Base-by-base conservation (phyloP, 2,888 invertebrate genomes). In the Lycia hirtaria region DNA sequence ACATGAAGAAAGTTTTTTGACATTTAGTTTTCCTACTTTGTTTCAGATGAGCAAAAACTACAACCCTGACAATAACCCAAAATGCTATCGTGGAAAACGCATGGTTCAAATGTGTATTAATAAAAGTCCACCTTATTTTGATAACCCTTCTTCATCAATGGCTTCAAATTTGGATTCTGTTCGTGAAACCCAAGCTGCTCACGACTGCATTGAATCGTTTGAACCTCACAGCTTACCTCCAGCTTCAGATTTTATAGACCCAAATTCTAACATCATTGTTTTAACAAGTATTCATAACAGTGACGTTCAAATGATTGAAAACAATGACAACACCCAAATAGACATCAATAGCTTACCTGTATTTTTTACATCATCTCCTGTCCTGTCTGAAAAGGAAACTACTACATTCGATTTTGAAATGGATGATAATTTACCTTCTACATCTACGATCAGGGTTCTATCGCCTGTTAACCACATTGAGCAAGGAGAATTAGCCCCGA, bases 11-110 rank as follows among this genome's bases (percentile, higher is more conserved):
- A 30, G 10, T 30, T 30, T 30, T 30, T 9, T 30, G 30, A 30
- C 30, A 30, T 30, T 30, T 30, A 30, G 30, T 30, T 30, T 30
- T 30, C 30, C 30, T 30, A 30, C 30, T 30, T 30, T 30, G 30
- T 30, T n/a, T n/a, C n/a, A n/a, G n/a, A n/a, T n/a, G n/a, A n/a
- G n/a, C n/a, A n/a, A n/a, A n/a, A n/a, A n/a, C n/a, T n/a, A n/a
- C n/a, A n/a, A n/a, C n/a, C n/a, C n/a, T n/a, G n/a, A n/a, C n/a
- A n/a, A n/a, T n/a, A n/a, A n/a, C n/a, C n/a, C n/a, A n/a, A n/a
- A n/a, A n/a, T n/a, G n/a, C n/a, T n/a, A n/a, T n/a, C n/a, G n/a
- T n/a, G n/a, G n/a, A n/a, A n/a, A n/a, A n/a, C n/a, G n/a, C n/a
- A n/a, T n/a, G n/a, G n/a, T n/a, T 30, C 30, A 30, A 30, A 30